Conservation (phyloP, 2,888 invertebrate genomes). For the Limnephilus marmoratus region DNA sequence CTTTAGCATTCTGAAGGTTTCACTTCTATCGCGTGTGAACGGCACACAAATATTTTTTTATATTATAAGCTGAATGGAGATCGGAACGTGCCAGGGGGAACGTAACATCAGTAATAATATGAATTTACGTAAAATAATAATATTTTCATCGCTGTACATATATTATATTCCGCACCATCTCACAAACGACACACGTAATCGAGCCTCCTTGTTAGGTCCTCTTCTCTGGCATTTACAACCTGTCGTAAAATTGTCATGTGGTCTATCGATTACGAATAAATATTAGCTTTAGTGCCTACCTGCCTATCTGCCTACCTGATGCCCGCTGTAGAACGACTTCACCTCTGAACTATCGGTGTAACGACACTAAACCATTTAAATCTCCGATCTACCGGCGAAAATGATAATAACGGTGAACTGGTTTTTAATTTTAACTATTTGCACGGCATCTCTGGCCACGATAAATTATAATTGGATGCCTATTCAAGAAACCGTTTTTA, state of each 20-base stretch:
- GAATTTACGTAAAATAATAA: background rate
- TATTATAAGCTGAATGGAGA: background rate
- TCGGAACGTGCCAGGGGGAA: background rate
- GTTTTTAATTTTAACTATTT: background rate
- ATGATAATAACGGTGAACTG: background rate
- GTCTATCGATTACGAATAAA: background rate
- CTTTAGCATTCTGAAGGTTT: too few relatives aligned
- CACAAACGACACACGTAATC: conserved; percentile 2
- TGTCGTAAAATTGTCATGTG: conserved; percentile 34
- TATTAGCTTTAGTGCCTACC: background rate
- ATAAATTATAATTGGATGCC: background rate
- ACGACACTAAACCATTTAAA: background rate
- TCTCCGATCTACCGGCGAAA: background rate
- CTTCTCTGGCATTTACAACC: conserved; percentile 34
- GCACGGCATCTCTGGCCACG: background rate
- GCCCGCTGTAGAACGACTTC: background rate
- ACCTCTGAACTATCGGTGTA: conserved; percentile 5
- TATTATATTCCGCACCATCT: background rate
- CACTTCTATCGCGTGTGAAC: too few relatives aligned
- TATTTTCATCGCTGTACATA: background rate
- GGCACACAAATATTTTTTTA: too few relatives aligned
- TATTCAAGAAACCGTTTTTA: background rate
- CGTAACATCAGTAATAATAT: background rate
- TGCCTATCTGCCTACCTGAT: background rate
- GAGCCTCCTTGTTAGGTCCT: background rate